Evolutionary conservation across 2,797 vertebrate genomes (phyloP), one percentile per base, ranked within the genome.

Genomic region (Serranus cabrilla): DNA sequence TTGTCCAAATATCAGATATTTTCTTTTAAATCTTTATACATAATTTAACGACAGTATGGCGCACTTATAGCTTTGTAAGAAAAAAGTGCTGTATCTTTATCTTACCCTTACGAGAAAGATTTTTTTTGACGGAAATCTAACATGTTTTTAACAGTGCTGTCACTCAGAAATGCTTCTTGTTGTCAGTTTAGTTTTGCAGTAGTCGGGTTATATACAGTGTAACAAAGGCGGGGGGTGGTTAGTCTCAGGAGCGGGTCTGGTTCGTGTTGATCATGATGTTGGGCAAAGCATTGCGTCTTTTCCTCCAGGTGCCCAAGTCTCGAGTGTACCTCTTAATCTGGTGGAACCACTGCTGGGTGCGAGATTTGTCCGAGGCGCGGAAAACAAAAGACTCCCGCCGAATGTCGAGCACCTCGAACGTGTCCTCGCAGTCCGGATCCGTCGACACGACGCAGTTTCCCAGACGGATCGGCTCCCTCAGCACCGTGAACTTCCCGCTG

Each of bases 221-320:
- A 56, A 51, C 64, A 70, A 68, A 49, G 50, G 40, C 2, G 14
- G 42, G 23, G 10, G 12, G 7, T 1, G 50, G 27, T 46, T n/a
- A 75, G 75, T 88, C 90, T 96, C 94, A 96, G 83, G 95, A 93
- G 40, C 96, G 90, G 64, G 66, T 92, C 91, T 96, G 95, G 74
- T 90, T 94, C 1, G 97, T 96, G 91, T 95, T 97, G 91, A 98
- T 98, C 97, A 98, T 98, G 92, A 98, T 98, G 86, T 98, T 98
- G 70, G 97, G 97, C 74, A 98, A 88, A 0, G 97, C 97, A 0
- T 98, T 98, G 39, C 97, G 96, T 45, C 97, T 92, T 82, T 96
- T 97, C 90, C 96, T 96, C 97, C 97, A 98, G 47, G 95, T 92
- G 61, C 97, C 97, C 87, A 98, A 82, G 85, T 97, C 96, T 18